Conservation (phyloP, 2,797 vertebrate species). For the Lerista edwardsae region DNA sequence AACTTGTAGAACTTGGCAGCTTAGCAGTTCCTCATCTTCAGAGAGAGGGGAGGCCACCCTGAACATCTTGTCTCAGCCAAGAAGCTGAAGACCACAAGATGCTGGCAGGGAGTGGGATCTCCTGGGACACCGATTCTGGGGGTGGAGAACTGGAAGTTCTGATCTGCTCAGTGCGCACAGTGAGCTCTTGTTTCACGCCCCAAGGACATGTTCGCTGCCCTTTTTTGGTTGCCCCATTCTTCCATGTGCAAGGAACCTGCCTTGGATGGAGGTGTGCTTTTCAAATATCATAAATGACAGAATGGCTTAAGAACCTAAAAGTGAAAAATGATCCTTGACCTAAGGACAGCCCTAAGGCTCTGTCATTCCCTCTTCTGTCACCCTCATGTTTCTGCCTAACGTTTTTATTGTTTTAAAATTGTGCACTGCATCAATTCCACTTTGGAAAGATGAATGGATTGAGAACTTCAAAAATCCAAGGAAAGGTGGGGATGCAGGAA, state of each 20-base stretch:
- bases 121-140: background rate
- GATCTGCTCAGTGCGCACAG: background rate
- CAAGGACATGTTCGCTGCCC: background rate
- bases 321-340: background rate
- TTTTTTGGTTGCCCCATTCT: background rate
- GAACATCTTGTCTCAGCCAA: constrained; percentile 25
- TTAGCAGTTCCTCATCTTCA: background rate
- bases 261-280: background rate
- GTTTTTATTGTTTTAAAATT: no score
- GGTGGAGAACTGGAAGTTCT: constrained; percentile 1
- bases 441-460: no score
- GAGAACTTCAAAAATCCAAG: no score
- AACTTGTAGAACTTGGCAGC: background rate
- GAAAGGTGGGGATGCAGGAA: no score
- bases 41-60: background rate
- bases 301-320: background rate
- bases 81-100: constrained; percentile 12
- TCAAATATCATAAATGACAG: background rate
- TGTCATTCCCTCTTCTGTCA: background rate
- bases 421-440: no score
- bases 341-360: background rate
- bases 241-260: background rate
- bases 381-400: no score
- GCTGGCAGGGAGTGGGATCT: background rate
- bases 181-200: background rate